A percentile compares a stretch with the other conserved stretches of the same genome.
phyloP scores from a whole-genome alignment of 2,113 vertebrate genomes.

The Hippocampus abdominalis region DNA sequence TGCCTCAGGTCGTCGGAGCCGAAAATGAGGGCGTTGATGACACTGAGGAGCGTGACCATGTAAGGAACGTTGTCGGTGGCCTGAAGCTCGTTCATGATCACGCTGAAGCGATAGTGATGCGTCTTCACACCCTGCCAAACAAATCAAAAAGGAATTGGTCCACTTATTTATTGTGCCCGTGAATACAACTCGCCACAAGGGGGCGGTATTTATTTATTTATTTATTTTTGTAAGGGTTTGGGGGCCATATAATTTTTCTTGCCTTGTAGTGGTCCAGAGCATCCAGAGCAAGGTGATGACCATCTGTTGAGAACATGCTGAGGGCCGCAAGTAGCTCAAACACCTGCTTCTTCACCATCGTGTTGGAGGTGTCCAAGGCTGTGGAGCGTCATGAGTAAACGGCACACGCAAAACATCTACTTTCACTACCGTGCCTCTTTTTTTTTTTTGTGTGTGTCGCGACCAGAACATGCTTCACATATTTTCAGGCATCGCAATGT shows the following conservation, averaged over 20 bases:
- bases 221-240: not conserved
- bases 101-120: slow-evolving; percentile 93
- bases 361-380: slow-evolving; percentile 95
- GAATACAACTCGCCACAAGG: slow-evolving; percentile 26
- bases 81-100: slow-evolving; percentile 90
- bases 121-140: slow-evolving; percentile 80
- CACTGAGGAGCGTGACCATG: slow-evolving; percentile 88
- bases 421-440: not conserved
- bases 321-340: slow-evolving; percentile 94
- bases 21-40: slow-evolving; percentile 91
- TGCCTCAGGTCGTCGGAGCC: slow-evolving; percentile 82
- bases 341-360: slow-evolving; percentile 98
- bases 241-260: slow-evolving; percentile 42
- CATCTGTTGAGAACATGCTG: slow-evolving; percentile 88
- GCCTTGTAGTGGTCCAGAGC: slow-evolving; percentile 96
- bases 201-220: slow-evolving; percentile 8
- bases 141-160: slow-evolving; percentile 18
- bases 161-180: not conserved
- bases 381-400: slow-evolving; percentile 24
- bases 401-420: not conserved
- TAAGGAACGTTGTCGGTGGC: slow-evolving; percentile 88
- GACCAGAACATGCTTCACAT: not conserved
- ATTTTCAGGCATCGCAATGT: slow-evolving; percentile 21
- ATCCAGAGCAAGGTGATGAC: slow-evolving; percentile 85
- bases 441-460: not conserved